Base-by-base conservation (phyloP, 2,888 invertebrate genomes). In the Hirtodrosophila alboralis region DNA sequence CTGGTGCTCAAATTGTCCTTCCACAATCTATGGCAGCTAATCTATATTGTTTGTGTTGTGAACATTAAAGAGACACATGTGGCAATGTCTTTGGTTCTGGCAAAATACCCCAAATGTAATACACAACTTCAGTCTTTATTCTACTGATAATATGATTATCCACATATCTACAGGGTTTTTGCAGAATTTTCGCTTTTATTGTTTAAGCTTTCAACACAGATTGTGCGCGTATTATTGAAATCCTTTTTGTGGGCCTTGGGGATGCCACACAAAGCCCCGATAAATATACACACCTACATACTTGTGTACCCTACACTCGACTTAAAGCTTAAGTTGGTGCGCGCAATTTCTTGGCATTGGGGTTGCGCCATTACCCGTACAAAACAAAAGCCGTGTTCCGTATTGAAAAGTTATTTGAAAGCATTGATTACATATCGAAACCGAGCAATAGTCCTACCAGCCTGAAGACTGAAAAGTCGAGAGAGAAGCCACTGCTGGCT, bases 151-250 rank as follows among this genome's bases (percentile, higher is more conserved):
- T 69, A 79, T 85, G 38, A 68, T 65, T 80, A 74, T 61, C 66
- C 71, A 61, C 62, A 65, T 41, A 64, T 63, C 63, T 44, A 40
- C 14, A 45, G 8, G 65, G 75, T 41, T 71, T 74, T 78, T 65
- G 63, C 41, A 64, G 63, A 75, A 75, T 85, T 80, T 85, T 85
- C 86, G 79, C 79, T 72, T 80, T 85, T 80, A 80, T 80, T 80
- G 80, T 85, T 80, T 83, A 83, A 80, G 80, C 86, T 80, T 83
- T 85, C 84, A 79, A 72, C 86, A 83, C 65, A 72, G 86, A 85
- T 80, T 80, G 80, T 67, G 59, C 61, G 79, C 67, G 84, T 79
- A 78, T 83, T 85, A 80, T 80, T 80, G 86, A 85, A 85, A 80
- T 85, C 86, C 75, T 79, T 65, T 80, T 71, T 83, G 72, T 72